Base-by-base conservation (phyloP, 2,888 invertebrate genomes). In the Caenorhabditis auriculariae region DNA sequence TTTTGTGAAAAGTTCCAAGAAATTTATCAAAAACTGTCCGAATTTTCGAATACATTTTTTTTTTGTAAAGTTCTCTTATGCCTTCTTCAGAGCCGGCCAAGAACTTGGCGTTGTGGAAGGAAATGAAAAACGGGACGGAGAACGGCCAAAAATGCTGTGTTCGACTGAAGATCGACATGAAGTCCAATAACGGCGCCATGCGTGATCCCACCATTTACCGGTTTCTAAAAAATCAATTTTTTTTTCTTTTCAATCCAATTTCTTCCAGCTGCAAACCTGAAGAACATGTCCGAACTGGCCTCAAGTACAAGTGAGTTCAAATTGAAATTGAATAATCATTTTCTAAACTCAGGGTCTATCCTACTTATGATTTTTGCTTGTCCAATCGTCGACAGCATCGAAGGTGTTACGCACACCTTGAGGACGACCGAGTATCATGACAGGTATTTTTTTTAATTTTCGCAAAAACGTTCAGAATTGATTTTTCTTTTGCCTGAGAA, bases 301-400 rank as follows among this genome's bases (percentile, higher is more conserved):
- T 87, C 24, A 90, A 92, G 84, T 99, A 96, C 85, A 96, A 94
- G 92, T 93, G 84, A 53, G 74, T 60, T 37, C 2, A 43, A 57
- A 32, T 15, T 48, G 17, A 27, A n/a, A 24, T 2, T 4, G 3
- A 29, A 37, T n/a, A 46, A 19, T 49, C 27, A 39, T 21, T 29
- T 15, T 2, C 26, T 24, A n/a, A 48, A 50, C 54, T 45, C 83
- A 93, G 93, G 81, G 95, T 94, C 0, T 99, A 99, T 83, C 98
- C 98, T 23, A 99, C 98, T 0, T 99, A 99, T 81, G 98, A 99
- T 85, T 99, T n/a, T 99, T 85, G 95, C 98, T 0, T 99, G 98
- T 82, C 98, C 98, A 0, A 94, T 99, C 47, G 96, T 99, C 47
- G 98, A 99, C 84, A 89, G 93, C 17, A 87, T 95, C 47, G 98